phyloP scores from a whole-genome alignment of 1,140 invertebrate species.

The Trichomalopsis sarcophagae region DNA sequence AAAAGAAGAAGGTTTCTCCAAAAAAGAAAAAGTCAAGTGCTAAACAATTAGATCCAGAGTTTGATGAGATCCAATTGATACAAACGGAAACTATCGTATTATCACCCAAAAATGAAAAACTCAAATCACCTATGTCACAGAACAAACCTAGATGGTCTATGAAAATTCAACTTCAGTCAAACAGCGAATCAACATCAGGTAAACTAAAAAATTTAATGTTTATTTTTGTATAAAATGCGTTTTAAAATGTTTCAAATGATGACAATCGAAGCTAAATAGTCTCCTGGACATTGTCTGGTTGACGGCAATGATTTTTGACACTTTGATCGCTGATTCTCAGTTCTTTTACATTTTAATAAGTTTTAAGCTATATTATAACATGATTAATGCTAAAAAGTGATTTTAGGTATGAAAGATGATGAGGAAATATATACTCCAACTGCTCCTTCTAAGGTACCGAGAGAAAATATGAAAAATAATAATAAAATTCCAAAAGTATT shows the following conservation, averaged over 20 bases:
- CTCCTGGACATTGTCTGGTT: conserved; percentile 66
- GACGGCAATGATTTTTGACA: conserved; percentile 71
- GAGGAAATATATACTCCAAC: conserved; percentile 57
- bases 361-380: neutral
- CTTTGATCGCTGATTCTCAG: conserved; percentile 72
- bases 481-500: conserved; percentile 43
- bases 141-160: conserved; percentile 65
- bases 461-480: conserved; percentile 42
- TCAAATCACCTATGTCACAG: neutral
- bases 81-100: conserved; percentile 50
- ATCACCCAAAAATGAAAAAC: conserved; percentile 31
- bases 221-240: neutral
- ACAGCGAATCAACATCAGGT: conserved; percentile 52
- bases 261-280: conserved; percentile 60
- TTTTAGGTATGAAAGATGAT: conserved; percentile 53
- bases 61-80: conserved; percentile 59
- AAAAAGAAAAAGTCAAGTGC: conserved; percentile 31
- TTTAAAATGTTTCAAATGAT: conserved; percentile 54
- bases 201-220: conserved; percentile 36
- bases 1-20: conserved; percentile 8
- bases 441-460: conserved; percentile 38
- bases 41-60: conserved; percentile 28
- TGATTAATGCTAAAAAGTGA: conserved; percentile 27
- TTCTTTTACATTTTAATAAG: conserved; percentile 21
- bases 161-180: conserved; percentile 61